phyloP scores from a whole-genome alignment of 2,888 invertebrate species.

The Conistra vaccinii region DNA sequence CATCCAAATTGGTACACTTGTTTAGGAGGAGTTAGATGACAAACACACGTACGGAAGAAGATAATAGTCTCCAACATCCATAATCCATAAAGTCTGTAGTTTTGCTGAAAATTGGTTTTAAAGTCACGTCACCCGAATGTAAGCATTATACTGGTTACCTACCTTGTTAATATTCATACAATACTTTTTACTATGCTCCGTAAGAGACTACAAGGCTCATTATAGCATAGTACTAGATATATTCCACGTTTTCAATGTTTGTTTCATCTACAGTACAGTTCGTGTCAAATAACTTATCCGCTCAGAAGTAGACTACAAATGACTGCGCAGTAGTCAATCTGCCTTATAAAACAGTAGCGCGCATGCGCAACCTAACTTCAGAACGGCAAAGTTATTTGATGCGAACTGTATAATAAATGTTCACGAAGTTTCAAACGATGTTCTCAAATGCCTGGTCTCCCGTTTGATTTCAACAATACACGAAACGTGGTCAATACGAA shows the following conservation, averaged over 20 bases:
- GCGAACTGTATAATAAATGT: not conserved
- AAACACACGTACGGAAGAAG: too few species aligned
- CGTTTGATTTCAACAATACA: constrained; percentile 33
- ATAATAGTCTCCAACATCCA: not conserved
- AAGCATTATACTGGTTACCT: not conserved
- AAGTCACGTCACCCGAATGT: too few species aligned
- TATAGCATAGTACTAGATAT: constrained; percentile 11
- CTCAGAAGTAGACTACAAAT: too few species aligned
- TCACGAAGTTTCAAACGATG: constrained; percentile 14
- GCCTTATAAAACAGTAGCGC: too few species aligned
- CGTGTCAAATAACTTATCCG: too few species aligned
- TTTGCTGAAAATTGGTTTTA: not conserved
- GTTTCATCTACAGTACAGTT: not conserved
- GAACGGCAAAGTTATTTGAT: too few species aligned
- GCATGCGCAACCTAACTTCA: too few species aligned
- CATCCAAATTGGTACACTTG: too few species aligned
- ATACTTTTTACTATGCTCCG: not conserved
- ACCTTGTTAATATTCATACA: not conserved
- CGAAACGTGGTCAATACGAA: constrained; percentile 8
- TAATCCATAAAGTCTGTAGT: not conserved
- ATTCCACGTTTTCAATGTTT: constrained; percentile 3
- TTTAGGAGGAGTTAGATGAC: too few species aligned
- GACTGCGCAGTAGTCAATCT: too few species aligned
- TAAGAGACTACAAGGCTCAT: not conserved
- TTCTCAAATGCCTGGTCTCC: constrained; percentile 35